Evolutionary conservation across 1,140 invertebrate genomes (phyloP).

Genomic region (Bathynomus jamesi): DNA sequence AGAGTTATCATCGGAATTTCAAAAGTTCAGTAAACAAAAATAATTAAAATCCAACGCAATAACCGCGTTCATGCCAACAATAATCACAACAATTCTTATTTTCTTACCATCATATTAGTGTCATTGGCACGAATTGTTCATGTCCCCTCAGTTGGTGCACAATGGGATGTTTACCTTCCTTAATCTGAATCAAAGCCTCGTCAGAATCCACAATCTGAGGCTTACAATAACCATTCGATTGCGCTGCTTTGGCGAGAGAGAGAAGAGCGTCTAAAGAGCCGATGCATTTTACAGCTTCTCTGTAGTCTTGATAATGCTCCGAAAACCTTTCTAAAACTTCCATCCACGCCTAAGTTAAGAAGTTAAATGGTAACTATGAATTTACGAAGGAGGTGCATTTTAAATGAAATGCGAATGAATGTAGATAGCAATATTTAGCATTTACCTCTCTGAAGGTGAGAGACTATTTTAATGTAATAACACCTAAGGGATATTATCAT

Average conservation of each 20-base stretch:
- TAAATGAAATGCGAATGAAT: too few relatives aligned
- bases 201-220: conserved; percentile 28
- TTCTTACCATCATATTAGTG: conserved; percentile 41
- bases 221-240: conserved; percentile 42
- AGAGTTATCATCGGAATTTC: too few relatives aligned
- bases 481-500: too few relatives aligned
- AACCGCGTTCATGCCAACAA: too few relatives aligned
- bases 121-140: conserved; percentile 47
- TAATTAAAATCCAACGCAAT: too few relatives aligned
- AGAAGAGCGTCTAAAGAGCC: conserved; percentile 45
- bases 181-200: conserved; percentile 41
- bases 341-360: conserved; percentile 21
- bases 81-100: not conserved
- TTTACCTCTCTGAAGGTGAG: too few relatives aligned
- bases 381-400: too few relatives aligned
- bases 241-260: conserved; percentile 42
- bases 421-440: too few relatives aligned
- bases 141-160: conserved; percentile 40
- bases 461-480: too few relatives aligned
- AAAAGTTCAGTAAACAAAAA: too few relatives aligned
- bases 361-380: too few relatives aligned
- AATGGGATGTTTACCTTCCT: conserved; percentile 45
- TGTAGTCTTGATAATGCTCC: conserved; percentile 41
- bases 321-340: conserved; percentile 39
- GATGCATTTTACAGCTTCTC: conserved; percentile 42